Conservation (phyloP, 1,140 invertebrate species). For the Lordiphosa clarofinis region DNA sequence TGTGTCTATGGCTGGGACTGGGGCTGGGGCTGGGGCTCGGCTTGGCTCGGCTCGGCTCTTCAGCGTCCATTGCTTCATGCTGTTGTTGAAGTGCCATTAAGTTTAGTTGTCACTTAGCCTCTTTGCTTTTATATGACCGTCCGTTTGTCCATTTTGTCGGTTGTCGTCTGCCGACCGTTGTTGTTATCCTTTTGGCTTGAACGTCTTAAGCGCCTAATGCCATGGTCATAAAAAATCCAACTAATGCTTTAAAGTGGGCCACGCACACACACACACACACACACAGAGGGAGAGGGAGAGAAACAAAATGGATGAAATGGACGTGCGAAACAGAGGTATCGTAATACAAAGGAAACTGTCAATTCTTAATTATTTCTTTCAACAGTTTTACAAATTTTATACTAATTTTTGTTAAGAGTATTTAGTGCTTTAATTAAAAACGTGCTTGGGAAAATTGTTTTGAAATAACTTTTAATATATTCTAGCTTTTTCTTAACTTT, state of each 20-base stretch:
- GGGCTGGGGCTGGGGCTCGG: conserved; percentile 11
- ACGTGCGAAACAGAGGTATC: too few relatives aligned
- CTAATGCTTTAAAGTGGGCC: conserved; percentile 77
- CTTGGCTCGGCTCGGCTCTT: conserved; percentile 43
- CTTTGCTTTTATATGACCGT: conserved; percentile 71
- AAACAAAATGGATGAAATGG: too few relatives aligned
- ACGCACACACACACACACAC: conserved; percentile 46
- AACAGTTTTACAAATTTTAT: too few relatives aligned
- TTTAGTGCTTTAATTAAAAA: too few relatives aligned
- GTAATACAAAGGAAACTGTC: too few relatives aligned
- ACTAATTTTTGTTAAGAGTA: too few relatives aligned
- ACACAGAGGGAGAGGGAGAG: too few relatives aligned
- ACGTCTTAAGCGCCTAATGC: conserved; percentile 77
- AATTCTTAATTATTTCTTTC: too few relatives aligned
- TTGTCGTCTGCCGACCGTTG: conserved; percentile 45
- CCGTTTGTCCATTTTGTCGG: conserved; percentile 38
- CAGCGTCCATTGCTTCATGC: conserved; percentile 74
- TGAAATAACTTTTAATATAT: too few relatives aligned
- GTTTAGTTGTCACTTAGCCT: conserved; percentile 79
- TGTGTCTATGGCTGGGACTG: not conserved
- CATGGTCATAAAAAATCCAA: conserved; percentile 77
- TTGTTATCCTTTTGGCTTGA: conserved; percentile 78
- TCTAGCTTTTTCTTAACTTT: too few relatives aligned
- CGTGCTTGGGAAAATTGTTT: too few relatives aligned
- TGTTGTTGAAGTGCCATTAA: conserved; percentile 79